These are phyloP conservation scores for Serranus cabrilla DNA, from an alignment of 2,797 vertebrate genomes.

Conservation along the genomic window DNA sequence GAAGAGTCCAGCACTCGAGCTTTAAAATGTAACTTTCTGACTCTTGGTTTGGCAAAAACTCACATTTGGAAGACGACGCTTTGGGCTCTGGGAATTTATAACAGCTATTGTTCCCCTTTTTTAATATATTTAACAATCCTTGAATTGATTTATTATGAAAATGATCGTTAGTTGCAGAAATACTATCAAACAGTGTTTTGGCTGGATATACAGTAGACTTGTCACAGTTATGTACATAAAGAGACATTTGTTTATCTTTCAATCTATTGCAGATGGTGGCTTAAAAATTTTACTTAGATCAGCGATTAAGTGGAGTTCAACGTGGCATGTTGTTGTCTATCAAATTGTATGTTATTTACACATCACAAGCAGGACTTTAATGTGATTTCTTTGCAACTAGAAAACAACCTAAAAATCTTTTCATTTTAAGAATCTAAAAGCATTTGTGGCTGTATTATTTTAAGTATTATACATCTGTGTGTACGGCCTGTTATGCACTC, in stretches of 20 bases:
- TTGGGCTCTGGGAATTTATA: too few relatives aligned
- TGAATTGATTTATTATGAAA: neutral
- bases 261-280: too few relatives aligned
- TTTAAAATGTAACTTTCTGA: too few relatives aligned
- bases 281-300: too few relatives aligned
- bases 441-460: neutral
- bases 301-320: neutral
- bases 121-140: too few relatives aligned
- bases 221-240: neutral
- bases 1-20: too few relatives aligned
- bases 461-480: neutral
- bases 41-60: too few relatives aligned
- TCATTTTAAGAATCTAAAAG: neutral
- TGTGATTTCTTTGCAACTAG: rapidly evolving
- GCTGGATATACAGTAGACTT: neutral
- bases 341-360: neutral
- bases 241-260: neutral
- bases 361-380: neutral
- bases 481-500: neutral
- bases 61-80: too few relatives aligned
- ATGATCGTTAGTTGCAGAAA: neutral
- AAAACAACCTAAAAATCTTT: neutral
- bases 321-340: too few relatives aligned
- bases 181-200: neutral
- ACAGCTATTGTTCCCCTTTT: too few relatives aligned